Evolutionary conservation across 2,888 invertebrate genomes (phyloP).

Genomic region (Pristionchus entomophagus): DNA sequence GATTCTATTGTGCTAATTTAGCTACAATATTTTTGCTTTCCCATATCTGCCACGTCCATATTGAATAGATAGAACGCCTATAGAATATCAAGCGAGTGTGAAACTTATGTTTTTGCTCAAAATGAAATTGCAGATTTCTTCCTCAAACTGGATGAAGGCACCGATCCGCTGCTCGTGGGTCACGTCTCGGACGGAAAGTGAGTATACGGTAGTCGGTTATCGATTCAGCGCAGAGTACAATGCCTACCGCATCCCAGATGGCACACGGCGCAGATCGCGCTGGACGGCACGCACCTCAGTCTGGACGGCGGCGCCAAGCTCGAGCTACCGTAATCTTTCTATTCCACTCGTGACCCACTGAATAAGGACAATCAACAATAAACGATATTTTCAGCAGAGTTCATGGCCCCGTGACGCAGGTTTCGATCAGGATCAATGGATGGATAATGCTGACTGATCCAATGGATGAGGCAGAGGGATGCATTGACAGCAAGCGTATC

Average conservation of each 20-base stretch:
- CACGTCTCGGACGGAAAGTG: slow-evolving; percentile 45
- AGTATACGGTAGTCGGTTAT: not conserved
- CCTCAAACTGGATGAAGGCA: not conserved
- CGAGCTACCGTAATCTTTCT: slow-evolving; percentile 17
- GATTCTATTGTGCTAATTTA: not conserved
- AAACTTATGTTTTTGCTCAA: not conserved
- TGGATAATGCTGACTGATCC: slow-evolving; percentile 38
- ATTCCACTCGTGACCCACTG: not conserved
- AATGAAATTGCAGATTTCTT: slow-evolving; percentile 34
- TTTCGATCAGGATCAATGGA: slow-evolving; percentile 13
- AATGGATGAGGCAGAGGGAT: slow-evolving; percentile 3
- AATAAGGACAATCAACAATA: not conserved
- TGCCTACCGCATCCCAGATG: slow-evolving; percentile 29
- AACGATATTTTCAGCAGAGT: not conserved
- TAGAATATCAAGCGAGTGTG: not conserved
- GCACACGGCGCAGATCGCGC: slow-evolving; percentile 44
- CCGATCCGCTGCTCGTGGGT: not conserved
- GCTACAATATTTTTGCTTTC: too few species aligned
- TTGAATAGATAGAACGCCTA: not conserved
- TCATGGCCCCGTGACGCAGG: not conserved
- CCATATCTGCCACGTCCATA: not conserved
- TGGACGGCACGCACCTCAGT: slow-evolving; percentile 40
- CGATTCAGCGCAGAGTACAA: not conserved
- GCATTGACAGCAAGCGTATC: not conserved
- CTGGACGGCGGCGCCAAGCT: slow-evolving; percentile 41